Evolutionary conservation across 2,797 vertebrate genomes (phyloP), one percentile per base, ranked within the genome.

Genomic region (Phrynocephalus vlangalii): DNA sequence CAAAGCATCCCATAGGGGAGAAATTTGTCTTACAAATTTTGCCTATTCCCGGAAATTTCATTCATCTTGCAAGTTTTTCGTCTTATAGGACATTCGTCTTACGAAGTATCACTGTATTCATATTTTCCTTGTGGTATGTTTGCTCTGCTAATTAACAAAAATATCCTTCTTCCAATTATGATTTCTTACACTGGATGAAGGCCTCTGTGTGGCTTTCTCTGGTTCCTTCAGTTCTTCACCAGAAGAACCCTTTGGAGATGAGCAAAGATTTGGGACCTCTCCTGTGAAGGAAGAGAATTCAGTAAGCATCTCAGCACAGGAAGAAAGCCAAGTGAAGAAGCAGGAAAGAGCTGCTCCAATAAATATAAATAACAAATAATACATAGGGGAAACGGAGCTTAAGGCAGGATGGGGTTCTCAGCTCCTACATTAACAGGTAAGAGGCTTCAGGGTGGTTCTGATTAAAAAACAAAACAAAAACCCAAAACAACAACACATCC

Each of bases 181-280:
- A 68, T 76, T 85, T 76, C 97, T 97, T 93, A 97, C 97, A 3
- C 92, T 97, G 0, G 94, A 93, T 78, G 96, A 95, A 91, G 95
- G 87, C 81, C 96, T 97, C 38, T 68, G 96, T 16, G 78, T 70
- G 68, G 87, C 90, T 5, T 84, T 1, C 0, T 91, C 92, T 0
- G 78, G 70, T 73, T 94, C 87, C 84, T 91, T 82, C 1, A 86
- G 91, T 70, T 92, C 1, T 0, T 84, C 88, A 63, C 87, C 81
- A 0, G 84, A 89, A 0, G 84, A 89, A 72, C 79, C 13, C 3
- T 87, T 15, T 0, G 60, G 78, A 1, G 92, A 63, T 33, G 91
- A 89, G 24, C 88, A 92, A 88, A 87, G 87, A 60, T 94, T 84
- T 1, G 94, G 79, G 20, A 91, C 86, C 3, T 91, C 83, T 0